Evolutionary conservation across 2,797 vertebrate genomes (phyloP).

Genomic region (Enteromius viviparus): DNA sequence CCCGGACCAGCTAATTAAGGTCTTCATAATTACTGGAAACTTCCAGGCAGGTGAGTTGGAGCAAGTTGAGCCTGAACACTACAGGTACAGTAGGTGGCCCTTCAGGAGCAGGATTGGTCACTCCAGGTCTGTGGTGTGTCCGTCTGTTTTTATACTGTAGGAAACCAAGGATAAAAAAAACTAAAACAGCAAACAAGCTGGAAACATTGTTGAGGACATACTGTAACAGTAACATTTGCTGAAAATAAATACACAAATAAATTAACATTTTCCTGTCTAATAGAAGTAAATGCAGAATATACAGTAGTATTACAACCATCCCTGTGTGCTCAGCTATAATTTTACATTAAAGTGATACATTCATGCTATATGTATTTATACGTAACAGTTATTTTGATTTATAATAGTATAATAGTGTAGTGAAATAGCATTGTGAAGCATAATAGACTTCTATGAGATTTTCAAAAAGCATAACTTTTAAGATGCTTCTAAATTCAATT

Average conservation of each 20-base stretch:
- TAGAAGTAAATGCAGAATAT: neutral
- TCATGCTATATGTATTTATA: neutral
- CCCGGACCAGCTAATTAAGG: constrained; percentile 25
- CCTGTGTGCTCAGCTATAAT: neutral
- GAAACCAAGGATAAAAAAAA: neutral
- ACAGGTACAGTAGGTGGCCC: constrained; percentile 31
- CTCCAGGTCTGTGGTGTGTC: constrained; percentile 25
- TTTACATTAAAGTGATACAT: neutral
- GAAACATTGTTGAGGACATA: neutral
- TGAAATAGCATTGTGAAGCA: too few relatives aligned
- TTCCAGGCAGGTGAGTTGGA: constrained; percentile 25
- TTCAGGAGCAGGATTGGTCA: neutral
- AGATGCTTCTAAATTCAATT: neutral
- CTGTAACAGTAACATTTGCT: neutral
- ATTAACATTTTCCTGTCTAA: neutral
- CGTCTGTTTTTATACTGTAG: constrained; percentile 22
- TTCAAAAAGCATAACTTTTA: neutral
- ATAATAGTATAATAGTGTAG: too few relatives aligned
- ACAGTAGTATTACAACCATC: neutral
- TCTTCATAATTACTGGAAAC: constrained; percentile 7
- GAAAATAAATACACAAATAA: neutral
- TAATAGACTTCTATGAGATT: neutral
- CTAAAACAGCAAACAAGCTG: neutral
- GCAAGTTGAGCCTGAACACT: constrained; percentile 4
- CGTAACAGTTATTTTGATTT: too few relatives aligned